Percentiles rank a stretch among this genome's conserved stretches.
phyloP scores from a whole-genome alignment of 2,113 vertebrate genomes.

The Thalassoma bifasciatum region DNA sequence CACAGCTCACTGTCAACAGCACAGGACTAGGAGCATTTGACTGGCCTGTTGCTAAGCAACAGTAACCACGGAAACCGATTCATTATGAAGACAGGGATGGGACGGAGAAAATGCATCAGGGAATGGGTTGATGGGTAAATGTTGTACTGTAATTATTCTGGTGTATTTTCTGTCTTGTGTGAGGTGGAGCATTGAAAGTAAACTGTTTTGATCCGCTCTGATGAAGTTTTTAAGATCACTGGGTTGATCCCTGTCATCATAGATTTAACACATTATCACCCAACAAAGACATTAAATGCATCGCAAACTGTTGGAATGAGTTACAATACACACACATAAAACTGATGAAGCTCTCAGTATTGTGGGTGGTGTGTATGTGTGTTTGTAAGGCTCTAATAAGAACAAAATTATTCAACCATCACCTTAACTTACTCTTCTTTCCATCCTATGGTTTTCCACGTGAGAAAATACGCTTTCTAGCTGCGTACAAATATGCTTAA shows the following conservation, averaged over 20 bases:
- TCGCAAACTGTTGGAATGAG: background rate
- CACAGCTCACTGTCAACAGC: slow-evolving; percentile 86
- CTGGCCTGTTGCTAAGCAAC: slow-evolving; percentile 85
- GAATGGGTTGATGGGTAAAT: slow-evolving; percentile 77
- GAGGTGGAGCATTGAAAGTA: slow-evolving; percentile 42
- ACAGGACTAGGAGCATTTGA: slow-evolving; percentile 86
- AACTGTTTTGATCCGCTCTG: slow-evolving; percentile 3
- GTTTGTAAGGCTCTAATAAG: too few relatives aligned
- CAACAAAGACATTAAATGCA: background rate
- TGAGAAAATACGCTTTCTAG: background rate
- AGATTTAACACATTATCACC: background rate
- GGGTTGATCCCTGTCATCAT: background rate
- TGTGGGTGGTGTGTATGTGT: too few relatives aligned
- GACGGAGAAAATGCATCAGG: slow-evolving; percentile 79
- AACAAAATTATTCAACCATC: too few relatives aligned
- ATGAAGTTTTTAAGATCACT: background rate
- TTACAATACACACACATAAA: background rate
- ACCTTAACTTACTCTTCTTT: background rate
- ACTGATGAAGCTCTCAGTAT: background rate
- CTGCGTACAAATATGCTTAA: background rate
- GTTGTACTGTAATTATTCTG: slow-evolving; percentile 72
- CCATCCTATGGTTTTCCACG: background rate
- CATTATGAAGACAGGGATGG: slow-evolving; percentile 84
- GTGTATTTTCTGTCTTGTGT: slow-evolving; percentile 55
- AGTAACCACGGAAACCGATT: slow-evolving; percentile 79